These are phyloP conservation scores for Halcyon leucocephala DNA, from an alignment of 2,797 vertebrate species.

Conservation along the genomic window DNA sequence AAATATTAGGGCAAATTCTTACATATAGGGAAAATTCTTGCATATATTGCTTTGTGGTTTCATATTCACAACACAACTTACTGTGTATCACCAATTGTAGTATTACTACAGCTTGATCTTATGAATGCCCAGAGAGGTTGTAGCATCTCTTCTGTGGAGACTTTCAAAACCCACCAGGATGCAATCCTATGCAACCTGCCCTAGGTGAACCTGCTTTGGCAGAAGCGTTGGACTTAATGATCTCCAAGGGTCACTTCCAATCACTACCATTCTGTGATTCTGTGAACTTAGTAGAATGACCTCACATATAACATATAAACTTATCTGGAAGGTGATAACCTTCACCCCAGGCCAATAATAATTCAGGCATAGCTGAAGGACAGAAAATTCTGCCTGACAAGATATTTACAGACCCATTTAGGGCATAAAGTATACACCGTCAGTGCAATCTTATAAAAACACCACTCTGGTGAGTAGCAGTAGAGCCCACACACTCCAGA, in stretches of 20 bases:
- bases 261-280: too few species aligned
- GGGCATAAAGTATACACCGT: too few species aligned
- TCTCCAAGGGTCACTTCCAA: too few species aligned
- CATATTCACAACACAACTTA: neutral
- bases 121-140: too few species aligned
- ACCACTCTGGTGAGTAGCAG: neutral
- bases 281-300: neutral
- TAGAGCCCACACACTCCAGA: neutral
- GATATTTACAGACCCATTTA: neutral
- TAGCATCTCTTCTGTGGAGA: too few species aligned
- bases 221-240: too few species aligned
- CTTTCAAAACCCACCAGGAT: too few species aligned
- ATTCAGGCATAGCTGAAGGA: neutral
- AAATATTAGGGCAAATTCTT: neutral
- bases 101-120: neutral
- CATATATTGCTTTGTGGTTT: neutral
- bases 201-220: too few species aligned
- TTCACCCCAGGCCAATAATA: neutral
- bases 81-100: neutral
- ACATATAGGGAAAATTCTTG: neutral
- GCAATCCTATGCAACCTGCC: too few species aligned
- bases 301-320: neutral
- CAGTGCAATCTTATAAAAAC: neutral
- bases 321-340: neutral
- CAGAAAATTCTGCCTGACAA: neutral